These are phyloP conservation scores for Glyphotaelius pellucidus DNA, from an alignment of 2,888 invertebrate species.

Conservation along the genomic window DNA sequence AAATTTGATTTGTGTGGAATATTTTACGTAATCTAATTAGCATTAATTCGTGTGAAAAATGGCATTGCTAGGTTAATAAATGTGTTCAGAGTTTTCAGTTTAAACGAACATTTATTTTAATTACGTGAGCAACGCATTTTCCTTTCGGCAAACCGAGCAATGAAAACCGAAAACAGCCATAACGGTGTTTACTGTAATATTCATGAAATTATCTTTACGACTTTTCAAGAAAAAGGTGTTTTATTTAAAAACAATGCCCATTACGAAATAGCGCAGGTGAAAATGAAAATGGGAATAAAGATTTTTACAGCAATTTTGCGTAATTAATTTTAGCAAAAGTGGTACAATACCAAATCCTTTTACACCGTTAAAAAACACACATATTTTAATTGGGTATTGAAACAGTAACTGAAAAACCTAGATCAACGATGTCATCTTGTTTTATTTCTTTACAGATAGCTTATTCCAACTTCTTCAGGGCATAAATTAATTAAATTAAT, in stretches of 20 bases:
- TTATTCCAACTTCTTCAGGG: not conserved
- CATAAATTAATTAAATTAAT: too few species aligned
- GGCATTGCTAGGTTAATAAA: not conserved
- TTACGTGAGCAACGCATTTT: slow-evolving; percentile 5
- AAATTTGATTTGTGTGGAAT: not conserved
- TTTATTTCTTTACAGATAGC: too few species aligned
- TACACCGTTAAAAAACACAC: too few species aligned
- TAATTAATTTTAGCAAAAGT: not conserved
- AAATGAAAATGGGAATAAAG: not conserved
- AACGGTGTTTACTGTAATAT: slow-evolving; percentile 29
- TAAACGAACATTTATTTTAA: slow-evolving; percentile 18
- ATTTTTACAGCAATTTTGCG: not conserved
- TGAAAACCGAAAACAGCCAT: slow-evolving; percentile 3
- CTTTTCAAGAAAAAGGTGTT: not conserved
- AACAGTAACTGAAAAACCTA: too few species aligned
- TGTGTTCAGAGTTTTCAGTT: slow-evolving; percentile 2
- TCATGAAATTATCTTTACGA: slow-evolving; percentile 8
- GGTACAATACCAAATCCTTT: too few species aligned
- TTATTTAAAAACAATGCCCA: not conserved
- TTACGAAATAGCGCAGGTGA: not conserved
- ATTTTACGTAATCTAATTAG: not conserved
- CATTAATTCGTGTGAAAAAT: not conserved
- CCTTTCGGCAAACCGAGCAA: not conserved
- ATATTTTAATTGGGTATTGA: too few species aligned
- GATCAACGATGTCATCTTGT: too few species aligned